Base-by-base conservation (phyloP, 2,113 vertebrate genomes). In the Cercocebus atys region DNA sequence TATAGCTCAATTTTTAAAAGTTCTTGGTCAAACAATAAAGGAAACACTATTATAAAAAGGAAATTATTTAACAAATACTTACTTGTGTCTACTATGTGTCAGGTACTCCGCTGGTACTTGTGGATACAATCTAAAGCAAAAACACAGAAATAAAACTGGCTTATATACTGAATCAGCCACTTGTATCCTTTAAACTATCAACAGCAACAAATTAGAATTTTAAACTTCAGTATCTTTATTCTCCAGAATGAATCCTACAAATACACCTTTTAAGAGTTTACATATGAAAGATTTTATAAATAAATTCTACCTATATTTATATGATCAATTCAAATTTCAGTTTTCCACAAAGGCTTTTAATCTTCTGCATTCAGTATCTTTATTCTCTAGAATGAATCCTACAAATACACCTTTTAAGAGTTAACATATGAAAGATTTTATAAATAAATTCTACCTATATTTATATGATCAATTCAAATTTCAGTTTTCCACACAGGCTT, bases 11-110 rank as follows among this genome's bases (percentile, higher is more conserved):
- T 64, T 64, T 64, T 13, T 22, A 40, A 72, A 23, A 23, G 5
- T 75, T 35, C 18, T 88, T 88, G 20, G 25, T 72, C 27, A 93
- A 22, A 76, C 70, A 85, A 91, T 35, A 79, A 94, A 80, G 32
- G 1, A 73, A 96, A 88, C 8, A 66, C 17, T 61, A 75, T 3
- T 47, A 8, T 64, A 89, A 94, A 89, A 90, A 43, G 50, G 64
- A 94, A 83, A 45, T 45, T 92, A 2, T 79, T 95, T 78, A 64
- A 93, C 17, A 95, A 93, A 55, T 17, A 83, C 32, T 89, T 91
- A 45, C 23, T 75, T 45, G n/a, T 81, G 4, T 81, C 35, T 81
- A 64, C 13, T 50, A 25, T 47, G 16, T 89, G 32, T 61, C 25
- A 92, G 59, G 32, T 5, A 78, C 86, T 78, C 35, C 87, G 40